These are phyloP conservation scores for Sarcophaga bullata DNA, from an alignment of 1,140 invertebrate species.

Conservation along the genomic window DNA sequence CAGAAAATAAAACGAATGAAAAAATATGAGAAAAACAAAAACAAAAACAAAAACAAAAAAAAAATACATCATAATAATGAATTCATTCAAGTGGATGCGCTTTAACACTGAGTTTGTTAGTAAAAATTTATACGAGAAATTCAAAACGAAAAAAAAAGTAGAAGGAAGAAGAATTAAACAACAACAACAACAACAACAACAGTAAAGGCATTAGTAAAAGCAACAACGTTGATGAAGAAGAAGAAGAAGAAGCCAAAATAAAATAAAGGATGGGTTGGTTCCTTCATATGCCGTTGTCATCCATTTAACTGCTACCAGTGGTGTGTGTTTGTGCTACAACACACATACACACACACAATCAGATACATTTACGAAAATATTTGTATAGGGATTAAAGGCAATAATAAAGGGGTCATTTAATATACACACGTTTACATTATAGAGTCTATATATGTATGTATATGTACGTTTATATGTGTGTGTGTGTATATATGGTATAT, in stretches of 20 bases:
- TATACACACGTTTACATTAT: too few relatives aligned
- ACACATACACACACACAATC: too few relatives aligned
- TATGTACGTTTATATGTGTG: background rate
- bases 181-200: background rate
- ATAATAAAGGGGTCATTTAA: slow-evolving; percentile 17
- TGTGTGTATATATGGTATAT: background rate
- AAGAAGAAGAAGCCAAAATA: slow-evolving; percentile 6
- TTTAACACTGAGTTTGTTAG: slow-evolving; percentile 27
- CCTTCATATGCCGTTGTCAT: background rate
- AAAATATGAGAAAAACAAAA: background rate
- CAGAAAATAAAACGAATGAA: background rate
- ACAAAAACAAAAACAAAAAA: too few relatives aligned
- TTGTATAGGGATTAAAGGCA: slow-evolving; percentile 5
- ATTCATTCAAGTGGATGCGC: slow-evolving; percentile 33
- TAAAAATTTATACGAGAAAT: slow-evolving; percentile 24
- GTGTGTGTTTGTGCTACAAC: background rate
- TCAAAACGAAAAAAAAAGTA: background rate
- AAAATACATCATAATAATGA: background rate
- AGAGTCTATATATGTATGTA: background rate
- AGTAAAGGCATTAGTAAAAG: background rate
- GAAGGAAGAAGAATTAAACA: background rate
- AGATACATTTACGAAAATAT: background rate
- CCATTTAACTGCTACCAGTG: background rate
- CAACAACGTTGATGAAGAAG: background rate
- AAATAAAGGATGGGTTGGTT: slow-evolving; percentile 29